These are phyloP conservation scores for Pelmatolapia mariae DNA, from an alignment of 2,113 vertebrate genomes.

Conservation along the genomic window DNA sequence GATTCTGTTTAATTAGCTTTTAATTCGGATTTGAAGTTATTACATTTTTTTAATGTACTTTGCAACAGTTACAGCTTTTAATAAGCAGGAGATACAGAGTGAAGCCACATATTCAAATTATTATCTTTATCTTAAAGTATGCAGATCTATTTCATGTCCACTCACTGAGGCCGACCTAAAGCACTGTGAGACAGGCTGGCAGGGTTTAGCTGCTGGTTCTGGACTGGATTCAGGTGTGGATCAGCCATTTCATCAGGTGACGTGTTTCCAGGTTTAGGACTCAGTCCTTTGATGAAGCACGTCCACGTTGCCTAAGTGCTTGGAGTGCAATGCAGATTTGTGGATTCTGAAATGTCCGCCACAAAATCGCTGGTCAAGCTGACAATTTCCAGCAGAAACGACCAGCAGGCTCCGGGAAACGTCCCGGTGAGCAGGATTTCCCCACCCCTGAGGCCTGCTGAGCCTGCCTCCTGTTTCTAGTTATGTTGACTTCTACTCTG, in stretches of 20 bases:
- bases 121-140: not conserved
- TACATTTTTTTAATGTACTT: not conserved
- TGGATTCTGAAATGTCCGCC: not conserved
- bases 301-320: not conserved
- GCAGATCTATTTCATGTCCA: not conserved
- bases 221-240: not conserved
- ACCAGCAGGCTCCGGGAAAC: not conserved
- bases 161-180: not conserved
- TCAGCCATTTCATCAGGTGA: not conserved
- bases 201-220: not conserved
- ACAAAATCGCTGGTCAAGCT: not conserved
- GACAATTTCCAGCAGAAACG: not conserved
- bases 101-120: not conserved
- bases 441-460: not conserved
- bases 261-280: not conserved
- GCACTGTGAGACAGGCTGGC: not conserved
- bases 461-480: not conserved
- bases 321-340: accelerated
- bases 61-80: not conserved
- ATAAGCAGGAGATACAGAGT: not conserved
- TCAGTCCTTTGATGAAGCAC: not conserved
- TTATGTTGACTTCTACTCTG: not conserved
- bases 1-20: not conserved
- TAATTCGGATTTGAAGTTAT: not conserved
- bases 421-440: not conserved